phyloP scores from a whole-genome alignment of 2,888 invertebrate genomes.

The Monopis laevigella region DNA sequence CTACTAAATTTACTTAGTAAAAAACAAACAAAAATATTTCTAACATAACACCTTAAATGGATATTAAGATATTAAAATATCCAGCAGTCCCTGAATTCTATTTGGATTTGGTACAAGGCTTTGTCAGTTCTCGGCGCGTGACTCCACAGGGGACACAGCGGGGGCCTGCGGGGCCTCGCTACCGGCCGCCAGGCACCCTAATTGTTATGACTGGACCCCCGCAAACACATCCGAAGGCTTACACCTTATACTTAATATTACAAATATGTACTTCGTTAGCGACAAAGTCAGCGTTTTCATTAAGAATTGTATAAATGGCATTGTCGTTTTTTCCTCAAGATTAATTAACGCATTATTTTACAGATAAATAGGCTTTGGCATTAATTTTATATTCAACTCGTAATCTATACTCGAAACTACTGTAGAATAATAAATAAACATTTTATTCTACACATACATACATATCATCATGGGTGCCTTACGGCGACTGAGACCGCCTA shows the following conservation, averaged over 20 bases:
- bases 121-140: conserved; percentile 28
- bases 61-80: conserved; percentile 64
- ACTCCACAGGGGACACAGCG: conserved; percentile 50
- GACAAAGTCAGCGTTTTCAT: too few relatives aligned
- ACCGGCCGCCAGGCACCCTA: conserved; percentile 29
- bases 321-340: too few relatives aligned
- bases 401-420: too few relatives aligned
- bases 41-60: conserved; percentile 37
- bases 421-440: too few relatives aligned
- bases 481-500: too few relatives aligned
- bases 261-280: conserved; percentile 1
- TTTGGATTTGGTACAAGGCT: conserved; percentile 19
- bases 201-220: conserved; percentile 16
- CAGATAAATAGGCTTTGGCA: too few relatives aligned
- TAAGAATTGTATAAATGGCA: too few relatives aligned
- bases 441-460: too few relatives aligned
- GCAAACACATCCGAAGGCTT: conserved; percentile 22
- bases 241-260: conserved; percentile 14
- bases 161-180: conserved; percentile 35
- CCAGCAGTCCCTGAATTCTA: conserved; percentile 24
- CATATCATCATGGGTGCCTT: too few relatives aligned
- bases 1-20: too few relatives aligned
- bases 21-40: background rate
- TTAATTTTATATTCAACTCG: too few relatives aligned
- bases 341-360: too few relatives aligned